Evolutionary conservation across 2,797 vertebrate species (phyloP).

Genomic region (Muraenolepis orangiensis): DNA sequence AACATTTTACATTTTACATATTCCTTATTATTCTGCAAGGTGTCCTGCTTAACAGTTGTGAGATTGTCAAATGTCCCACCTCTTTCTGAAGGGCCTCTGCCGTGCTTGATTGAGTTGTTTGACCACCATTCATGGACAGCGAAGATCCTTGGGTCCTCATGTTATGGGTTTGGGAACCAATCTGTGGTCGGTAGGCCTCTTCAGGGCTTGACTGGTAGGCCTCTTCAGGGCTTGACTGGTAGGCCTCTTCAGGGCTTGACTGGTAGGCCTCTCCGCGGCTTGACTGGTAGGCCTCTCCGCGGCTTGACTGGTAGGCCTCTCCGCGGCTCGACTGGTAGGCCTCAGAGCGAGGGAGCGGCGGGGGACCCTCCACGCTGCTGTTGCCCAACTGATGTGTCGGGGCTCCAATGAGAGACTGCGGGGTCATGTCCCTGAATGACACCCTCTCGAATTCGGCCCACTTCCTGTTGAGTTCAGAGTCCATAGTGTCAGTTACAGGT

Average conservation of each 20-base stretch:
- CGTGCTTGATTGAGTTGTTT: conserved; percentile 49
- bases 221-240: conserved; percentile 34
- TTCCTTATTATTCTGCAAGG: background rate
- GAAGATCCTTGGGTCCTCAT: conserved; percentile 13
- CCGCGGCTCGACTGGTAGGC: too few relatives aligned
- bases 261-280: conserved; percentile 33
- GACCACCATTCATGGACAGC: conserved; percentile 43
- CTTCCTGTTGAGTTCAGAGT: conserved; percentile 86
- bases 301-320: too few relatives aligned
- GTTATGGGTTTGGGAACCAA: conserved; percentile 20
- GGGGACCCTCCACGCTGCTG: conserved; percentile 40
- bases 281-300: too few relatives aligned
- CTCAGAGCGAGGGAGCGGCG: conserved; percentile 24
- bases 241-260: conserved; percentile 26
- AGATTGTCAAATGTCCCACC: conserved; percentile 65
- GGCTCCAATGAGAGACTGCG: conserved; percentile 74
- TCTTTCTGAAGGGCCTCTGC: conserved; percentile 79
- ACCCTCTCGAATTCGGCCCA: conserved; percentile 89
- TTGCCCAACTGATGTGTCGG: conserved; percentile 52
- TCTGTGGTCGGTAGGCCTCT: conserved; percentile 22
- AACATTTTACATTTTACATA: background rate
- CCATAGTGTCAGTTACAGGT: conserved; percentile 60
- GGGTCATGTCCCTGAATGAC: conserved; percentile 76
- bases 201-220: conserved; percentile 27
- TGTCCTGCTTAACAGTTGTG: background rate